Evolutionary conservation across 2,113 vertebrate genomes (phyloP), one percentile per base, ranked within the genome.

Genomic region (Drymodes brunneopygia): DNA sequence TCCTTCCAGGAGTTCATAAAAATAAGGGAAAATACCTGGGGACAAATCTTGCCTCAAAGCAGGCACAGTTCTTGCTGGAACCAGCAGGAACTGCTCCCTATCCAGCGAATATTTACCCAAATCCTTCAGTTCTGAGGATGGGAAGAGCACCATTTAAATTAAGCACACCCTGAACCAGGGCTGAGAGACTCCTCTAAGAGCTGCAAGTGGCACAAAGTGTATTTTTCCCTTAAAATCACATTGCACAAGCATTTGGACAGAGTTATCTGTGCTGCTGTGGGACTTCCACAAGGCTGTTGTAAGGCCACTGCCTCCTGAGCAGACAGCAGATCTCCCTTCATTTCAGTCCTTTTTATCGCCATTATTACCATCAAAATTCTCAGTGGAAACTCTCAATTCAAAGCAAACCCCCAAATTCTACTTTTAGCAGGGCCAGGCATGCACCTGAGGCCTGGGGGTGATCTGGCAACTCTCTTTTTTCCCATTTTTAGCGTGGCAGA

Each of bases 41-140:
- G 61, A 81, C 45, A 66, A 84, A 85, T 65, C 67, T 84, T 73
- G 36, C 82, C 73, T 84, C 45, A 33, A 71, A 71, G 73, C 65
- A 89, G 56, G 38, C 36, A 57, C 3, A 20, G 38, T 2, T 81
- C 36, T 82, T 0, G 0, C 70, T 67, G 61, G 87, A 73, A 67
- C 42, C 54, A 62, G 54, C 0, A 3, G 44, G 14, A 36, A 24
- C 66, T 62, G 44, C 57, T 79, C 66, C 62, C 17, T 29, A 18
- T 22, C 42, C 7, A 9, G 35, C 28, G 88, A 56, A 77, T 23
- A n/a, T 38, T 90, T n/a, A 28, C 72, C 25, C 42, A 73, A 90
- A 69, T 9, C 38, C 50, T 57, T 65, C 42, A n/a, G 19, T 24
- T 65, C 60, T 35, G 67, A 83, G 47, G 38, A 40, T 3, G 24